A percentile compares a stretch with the other conserved stretches of the same genome.
These are phyloP conservation scores for Leucoraja erinaceus DNA, from an alignment of 2,113 vertebrate species.

Conservation along the genomic window DNA sequence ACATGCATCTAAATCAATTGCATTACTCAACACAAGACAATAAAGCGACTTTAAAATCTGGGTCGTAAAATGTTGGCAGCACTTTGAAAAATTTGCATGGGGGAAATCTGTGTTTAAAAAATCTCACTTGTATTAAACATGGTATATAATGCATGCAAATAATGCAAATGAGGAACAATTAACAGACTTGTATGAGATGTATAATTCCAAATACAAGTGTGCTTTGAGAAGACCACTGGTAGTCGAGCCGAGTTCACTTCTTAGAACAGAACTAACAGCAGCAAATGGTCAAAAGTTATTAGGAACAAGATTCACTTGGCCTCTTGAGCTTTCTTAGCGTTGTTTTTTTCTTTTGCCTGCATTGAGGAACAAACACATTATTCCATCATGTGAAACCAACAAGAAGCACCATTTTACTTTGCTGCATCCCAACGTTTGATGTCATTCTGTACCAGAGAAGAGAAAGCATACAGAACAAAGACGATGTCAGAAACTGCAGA, in stretches of 20 bases:
- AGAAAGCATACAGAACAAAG: background rate
- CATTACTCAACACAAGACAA: constrained; percentile 10
- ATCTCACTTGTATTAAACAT: constrained; percentile 14
- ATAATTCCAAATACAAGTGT: constrained; percentile 24
- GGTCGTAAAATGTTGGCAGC: background rate
- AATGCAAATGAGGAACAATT: constrained; percentile 15
- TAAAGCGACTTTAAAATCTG: background rate
- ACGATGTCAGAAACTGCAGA: too few relatives aligned
- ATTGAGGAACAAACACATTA: background rate
- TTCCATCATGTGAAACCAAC: background rate
- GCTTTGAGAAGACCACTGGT: constrained; percentile 26
- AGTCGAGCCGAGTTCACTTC: constrained; percentile 28
- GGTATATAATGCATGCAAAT: constrained; percentile 11
- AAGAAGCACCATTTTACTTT: background rate
- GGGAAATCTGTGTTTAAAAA: background rate
- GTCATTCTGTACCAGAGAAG: background rate
- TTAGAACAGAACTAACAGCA: constrained; percentile 38
- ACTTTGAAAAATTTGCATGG: background rate
- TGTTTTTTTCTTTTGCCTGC: constrained; percentile 95
- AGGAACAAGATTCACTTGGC: constrained; percentile 68
- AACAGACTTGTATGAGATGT: constrained; percentile 9
- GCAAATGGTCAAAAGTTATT: constrained; percentile 22
- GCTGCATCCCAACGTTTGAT: background rate
- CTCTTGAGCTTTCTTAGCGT: constrained; percentile 90
- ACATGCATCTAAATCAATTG: constrained; percentile 25